Evolutionary conservation across 2,113 vertebrate genomes (phyloP), one percentile per base, ranked within the genome.

Genomic region (Solea solea): DNA sequence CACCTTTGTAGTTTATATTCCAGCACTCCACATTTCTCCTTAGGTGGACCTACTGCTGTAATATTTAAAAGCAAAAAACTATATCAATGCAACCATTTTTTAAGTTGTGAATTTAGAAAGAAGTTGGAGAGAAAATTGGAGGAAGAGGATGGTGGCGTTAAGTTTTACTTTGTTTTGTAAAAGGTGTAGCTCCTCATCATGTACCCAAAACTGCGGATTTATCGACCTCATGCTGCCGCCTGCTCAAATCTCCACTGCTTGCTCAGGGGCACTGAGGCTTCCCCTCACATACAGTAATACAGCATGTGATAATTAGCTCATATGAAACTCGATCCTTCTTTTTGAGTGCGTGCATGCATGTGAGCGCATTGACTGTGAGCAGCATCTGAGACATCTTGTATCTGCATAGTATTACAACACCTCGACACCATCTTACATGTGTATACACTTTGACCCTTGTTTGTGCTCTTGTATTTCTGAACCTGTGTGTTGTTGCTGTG

Each of bases 251-350:
- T 75, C 34, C 45, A 27, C 49, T 41, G 58, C 28, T 46, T 65
- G 76, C 79, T 86, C 72, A 73, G 79, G 76, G 76, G 62, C 67
- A 69, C 52, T 46, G 79, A 76, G 69, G 86, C 70, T 75, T 85
- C 76, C 68, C 48, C 60, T 69, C 62, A 75, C 75, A 76, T 69
- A 62, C 74, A 79, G 56, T 76, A 81, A 81, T 69, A 67, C 72
- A 74, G 52, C 62, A 60, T 74, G 80, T 81, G 69, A 87, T 88
- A 73, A 83, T 81, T 69, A 78, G 64, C 74, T 74, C 46, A 12
- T 72, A 34, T 42, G 28, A 45, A 70, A 79, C 64, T 41, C 39
- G 49, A 86, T 76, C 82, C 80, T 45, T 53, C 56, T 55, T 46
- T 56, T 61, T 65, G 45, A 66, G 62, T 62, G 51, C n/a, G 9